Percentiles rank a stretch among this genome's conserved stretches.
These are phyloP conservation scores for Leptobrachium ailaonicum DNA, from an alignment of 2,113 vertebrate genomes.

Conservation along the genomic window DNA sequence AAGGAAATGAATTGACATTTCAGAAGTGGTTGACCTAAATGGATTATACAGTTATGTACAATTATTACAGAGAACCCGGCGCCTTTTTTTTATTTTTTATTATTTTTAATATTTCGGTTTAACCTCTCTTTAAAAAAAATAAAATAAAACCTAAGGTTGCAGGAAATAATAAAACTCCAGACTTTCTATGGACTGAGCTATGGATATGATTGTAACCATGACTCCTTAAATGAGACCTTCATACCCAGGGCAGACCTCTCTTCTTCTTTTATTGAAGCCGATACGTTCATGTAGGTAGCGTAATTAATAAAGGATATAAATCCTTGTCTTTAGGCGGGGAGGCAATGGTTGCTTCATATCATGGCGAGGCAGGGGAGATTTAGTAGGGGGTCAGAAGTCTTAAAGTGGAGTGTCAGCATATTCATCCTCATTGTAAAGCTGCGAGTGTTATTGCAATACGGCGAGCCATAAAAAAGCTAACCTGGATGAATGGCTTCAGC, in stretches of 20 bases:
- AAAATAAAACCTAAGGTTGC: slow-evolving; percentile 30
- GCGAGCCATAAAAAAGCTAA: no score
- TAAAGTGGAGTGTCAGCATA: no score
- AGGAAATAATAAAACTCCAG: not conserved
- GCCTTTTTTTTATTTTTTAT: slow-evolving; percentile 17
- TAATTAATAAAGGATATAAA: not conserved
- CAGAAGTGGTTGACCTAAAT: slow-evolving; percentile 47
- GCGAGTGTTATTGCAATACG: no score
- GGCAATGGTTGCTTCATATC: not conserved
- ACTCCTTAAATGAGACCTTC: not conserved
- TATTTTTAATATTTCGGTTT: slow-evolving; percentile 29
- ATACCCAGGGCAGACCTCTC: not conserved
- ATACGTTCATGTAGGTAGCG: not conserved
- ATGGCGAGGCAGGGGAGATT: not conserved
- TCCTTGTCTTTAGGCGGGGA: not conserved
- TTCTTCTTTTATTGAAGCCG: not conserved
- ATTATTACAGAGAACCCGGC: slow-evolving; percentile 44
- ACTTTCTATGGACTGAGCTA: not conserved
- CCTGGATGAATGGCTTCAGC: no score
- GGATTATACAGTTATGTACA: slow-evolving; percentile 46
- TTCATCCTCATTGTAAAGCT: no score
- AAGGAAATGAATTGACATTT: slow-evolving; percentile 48
- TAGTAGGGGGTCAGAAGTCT: not conserved
- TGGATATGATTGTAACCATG: not conserved
- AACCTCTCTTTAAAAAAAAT: slow-evolving; percentile 25